phyloP scores from a whole-genome alignment of 2,888 invertebrate species.

The Agrotis ipsilon region DNA sequence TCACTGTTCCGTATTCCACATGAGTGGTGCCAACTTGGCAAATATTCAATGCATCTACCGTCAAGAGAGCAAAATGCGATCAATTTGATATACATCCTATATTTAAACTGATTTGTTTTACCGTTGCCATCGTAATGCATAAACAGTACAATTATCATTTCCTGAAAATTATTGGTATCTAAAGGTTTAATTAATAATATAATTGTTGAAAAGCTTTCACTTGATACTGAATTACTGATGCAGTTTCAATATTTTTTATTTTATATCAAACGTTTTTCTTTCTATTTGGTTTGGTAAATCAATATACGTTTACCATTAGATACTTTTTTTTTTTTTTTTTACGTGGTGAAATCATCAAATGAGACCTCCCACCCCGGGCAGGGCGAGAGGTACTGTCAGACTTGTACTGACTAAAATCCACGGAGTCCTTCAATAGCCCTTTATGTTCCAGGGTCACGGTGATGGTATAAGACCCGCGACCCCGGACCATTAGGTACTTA shows the following conservation, averaged over 20 bases:
- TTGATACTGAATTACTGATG: too few relatives aligned
- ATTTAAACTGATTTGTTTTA: slow-evolving; percentile 40
- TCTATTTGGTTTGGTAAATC: background rate
- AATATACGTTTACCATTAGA: background rate
- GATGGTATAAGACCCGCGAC: too few relatives aligned
- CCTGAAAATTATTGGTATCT: background rate
- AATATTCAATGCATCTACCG: slow-evolving; percentile 77
- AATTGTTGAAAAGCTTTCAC: background rate
- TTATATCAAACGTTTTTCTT: too few relatives aligned
- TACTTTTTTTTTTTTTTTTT: too few relatives aligned
- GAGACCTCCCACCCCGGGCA: too few relatives aligned
- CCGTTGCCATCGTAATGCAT: slow-evolving; percentile 30
- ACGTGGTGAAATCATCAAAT: too few relatives aligned
- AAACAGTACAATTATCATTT: background rate
- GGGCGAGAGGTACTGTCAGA: too few relatives aligned
- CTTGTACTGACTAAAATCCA: too few relatives aligned
- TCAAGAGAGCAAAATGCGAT: slow-evolving; percentile 67
- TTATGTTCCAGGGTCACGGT: too few relatives aligned
- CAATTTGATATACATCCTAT: slow-evolving; percentile 59
- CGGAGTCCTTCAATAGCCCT: too few relatives aligned
- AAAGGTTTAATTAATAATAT: background rate
- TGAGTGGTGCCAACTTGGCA: slow-evolving; percentile 82
- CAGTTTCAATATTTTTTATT: background rate
- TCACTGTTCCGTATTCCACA: slow-evolving; percentile 76
- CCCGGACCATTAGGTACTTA: too few relatives aligned